Conservation (phyloP, 1,140 invertebrate genomes). For the Bombus difficillimus region DNA sequence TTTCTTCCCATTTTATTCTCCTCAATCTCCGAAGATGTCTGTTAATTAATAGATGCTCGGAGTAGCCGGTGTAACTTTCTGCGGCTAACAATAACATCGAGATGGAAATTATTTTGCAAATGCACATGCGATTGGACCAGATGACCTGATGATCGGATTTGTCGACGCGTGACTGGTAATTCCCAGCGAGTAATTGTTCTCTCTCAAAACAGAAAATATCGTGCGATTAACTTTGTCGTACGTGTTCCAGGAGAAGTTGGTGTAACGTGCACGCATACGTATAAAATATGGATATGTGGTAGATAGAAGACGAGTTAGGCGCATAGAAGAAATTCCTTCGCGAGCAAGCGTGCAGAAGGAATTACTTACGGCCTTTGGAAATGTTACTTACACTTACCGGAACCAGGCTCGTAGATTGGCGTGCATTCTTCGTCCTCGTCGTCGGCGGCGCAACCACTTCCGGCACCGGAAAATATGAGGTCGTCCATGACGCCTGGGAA, state of each 20-base stretch:
- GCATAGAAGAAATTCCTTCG: conserved; percentile 16
- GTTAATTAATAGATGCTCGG: too few species aligned
- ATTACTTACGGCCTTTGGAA: conserved; percentile 59
- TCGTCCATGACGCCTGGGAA: conserved; percentile 91
- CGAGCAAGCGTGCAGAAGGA: conserved; percentile 37
- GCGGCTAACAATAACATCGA: neutral
- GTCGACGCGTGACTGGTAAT: neutral
- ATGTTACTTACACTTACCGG: conserved; percentile 83
- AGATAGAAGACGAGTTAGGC: neutral
- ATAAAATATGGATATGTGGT: conserved; percentile 19
- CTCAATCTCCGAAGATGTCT: too few species aligned
- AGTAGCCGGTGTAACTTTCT: too few species aligned
- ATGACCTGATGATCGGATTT: too few species aligned
- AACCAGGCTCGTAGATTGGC: conserved; percentile 90
- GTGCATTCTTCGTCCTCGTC: conserved; percentile 94
- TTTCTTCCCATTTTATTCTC: too few species aligned
- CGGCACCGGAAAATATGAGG: conserved; percentile 93
- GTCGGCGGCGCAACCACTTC: conserved; percentile 93
- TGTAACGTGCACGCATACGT: conserved; percentile 9
- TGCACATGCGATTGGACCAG: neutral
- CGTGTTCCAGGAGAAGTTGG: neutral
- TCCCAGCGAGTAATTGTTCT: neutral
- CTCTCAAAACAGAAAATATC: neutral
- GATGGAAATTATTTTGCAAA: neutral
- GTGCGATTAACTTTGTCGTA: neutral